A percentile compares a stretch with the other conserved stretches of the same genome.
phyloP scores from a whole-genome alignment of 2,797 vertebrate species.

The Microhierax caerulescens region DNA sequence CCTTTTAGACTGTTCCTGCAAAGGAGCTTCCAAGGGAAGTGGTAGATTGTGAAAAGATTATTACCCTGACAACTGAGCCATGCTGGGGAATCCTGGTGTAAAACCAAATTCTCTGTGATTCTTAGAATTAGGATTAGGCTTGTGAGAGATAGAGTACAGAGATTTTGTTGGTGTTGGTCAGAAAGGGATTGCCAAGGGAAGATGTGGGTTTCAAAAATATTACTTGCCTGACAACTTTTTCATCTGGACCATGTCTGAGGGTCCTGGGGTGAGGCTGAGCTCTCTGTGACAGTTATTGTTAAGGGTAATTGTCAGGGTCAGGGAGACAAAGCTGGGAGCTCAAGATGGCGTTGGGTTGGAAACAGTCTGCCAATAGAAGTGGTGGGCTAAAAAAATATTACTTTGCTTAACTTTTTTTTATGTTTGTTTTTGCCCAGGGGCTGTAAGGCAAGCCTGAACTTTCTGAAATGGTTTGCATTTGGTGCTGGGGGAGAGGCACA shows the following conservation, averaged over 20 bases:
- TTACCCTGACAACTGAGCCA: not conserved
- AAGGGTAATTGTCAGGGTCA: not conserved
- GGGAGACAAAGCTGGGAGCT: not conserved
- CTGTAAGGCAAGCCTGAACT: not conserved
- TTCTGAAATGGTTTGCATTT: not conserved
- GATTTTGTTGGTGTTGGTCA: not conserved
- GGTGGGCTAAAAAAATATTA: not conserved
- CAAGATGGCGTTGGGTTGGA: not conserved
- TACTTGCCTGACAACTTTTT: not conserved
- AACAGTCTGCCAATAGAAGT: not conserved
- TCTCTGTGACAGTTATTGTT: not conserved
- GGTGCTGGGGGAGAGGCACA: not conserved
- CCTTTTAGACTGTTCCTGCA: not conserved
- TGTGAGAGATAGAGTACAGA: not conserved
- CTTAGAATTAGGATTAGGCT: not conserved
- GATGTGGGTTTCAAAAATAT: not conserved
- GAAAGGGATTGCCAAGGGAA: not conserved
- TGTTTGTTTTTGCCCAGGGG: not conserved
- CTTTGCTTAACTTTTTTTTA: not conserved
- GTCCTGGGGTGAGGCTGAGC: not conserved
- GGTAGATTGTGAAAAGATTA: not conserved
- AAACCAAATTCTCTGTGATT: not conserved
- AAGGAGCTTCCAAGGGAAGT: not conserved
- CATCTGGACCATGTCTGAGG: not conserved
- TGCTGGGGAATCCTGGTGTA: not conserved